phyloP scores from a whole-genome alignment of 2,888 invertebrate genomes.

The Muschampia plurimacula region DNA sequence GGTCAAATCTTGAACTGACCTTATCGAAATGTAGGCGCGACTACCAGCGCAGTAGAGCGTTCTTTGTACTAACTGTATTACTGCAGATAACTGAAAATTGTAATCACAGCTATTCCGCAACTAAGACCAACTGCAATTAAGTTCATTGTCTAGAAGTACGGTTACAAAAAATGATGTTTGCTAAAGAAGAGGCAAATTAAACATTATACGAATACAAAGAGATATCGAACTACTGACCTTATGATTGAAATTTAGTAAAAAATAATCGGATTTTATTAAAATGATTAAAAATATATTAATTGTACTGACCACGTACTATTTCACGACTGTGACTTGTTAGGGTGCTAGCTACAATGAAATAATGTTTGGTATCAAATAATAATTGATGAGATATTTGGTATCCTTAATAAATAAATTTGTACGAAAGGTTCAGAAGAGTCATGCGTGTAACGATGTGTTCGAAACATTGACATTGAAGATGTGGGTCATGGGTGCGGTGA shows the following conservation, averaged over 20 bases:
- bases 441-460: conserved; percentile 53
- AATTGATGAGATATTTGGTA: background rate
- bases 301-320: background rate
- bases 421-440: background rate
- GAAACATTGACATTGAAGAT: conserved; percentile 70
- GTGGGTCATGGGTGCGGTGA: conserved; percentile 47
- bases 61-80: conserved; percentile 9
- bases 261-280: too few relatives aligned
- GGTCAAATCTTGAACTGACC: conserved; percentile 38
- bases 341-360: background rate
- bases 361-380: background rate
- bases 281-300: background rate
- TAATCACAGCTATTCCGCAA: conserved; percentile 4
- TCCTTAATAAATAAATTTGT: background rate
- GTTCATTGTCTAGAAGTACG: background rate
- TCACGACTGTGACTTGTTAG: background rate
- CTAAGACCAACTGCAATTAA: background rate
- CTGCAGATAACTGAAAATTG: conserved; percentile 18
- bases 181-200: background rate
- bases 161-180: background rate
- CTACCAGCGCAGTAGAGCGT: conserved; percentile 11
- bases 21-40: conserved; percentile 19
- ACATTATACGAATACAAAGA: too few relatives aligned
- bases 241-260: too few relatives aligned
- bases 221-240: too few relatives aligned